phyloP scores from a whole-genome alignment of 2,113 vertebrate species.

The Chiloscyllium plagiosum region DNA sequence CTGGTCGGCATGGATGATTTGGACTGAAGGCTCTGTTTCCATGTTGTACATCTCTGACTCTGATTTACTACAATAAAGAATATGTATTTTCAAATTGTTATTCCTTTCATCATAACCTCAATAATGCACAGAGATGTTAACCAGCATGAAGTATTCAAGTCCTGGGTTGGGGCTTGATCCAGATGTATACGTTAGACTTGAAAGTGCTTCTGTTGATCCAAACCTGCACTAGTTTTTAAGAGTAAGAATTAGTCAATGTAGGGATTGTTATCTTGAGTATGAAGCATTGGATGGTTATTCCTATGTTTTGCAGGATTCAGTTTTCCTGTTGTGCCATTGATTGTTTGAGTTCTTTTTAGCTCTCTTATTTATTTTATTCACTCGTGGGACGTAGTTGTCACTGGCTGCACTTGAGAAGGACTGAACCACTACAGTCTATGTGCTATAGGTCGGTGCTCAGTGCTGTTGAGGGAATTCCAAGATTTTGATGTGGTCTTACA shows the following conservation, averaged over 20 bases:
- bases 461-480: too few species aligned
- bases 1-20: too few species aligned
- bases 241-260: not conserved
- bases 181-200: not conserved
- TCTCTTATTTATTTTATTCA: not conserved
- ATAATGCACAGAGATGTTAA: not conserved
- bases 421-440: too few species aligned
- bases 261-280: not conserved
- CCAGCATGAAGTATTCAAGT: not conserved
- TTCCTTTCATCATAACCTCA: not conserved
- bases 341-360: not conserved
- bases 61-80: too few species aligned
- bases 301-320: not conserved
- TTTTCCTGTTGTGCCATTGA: not conserved
- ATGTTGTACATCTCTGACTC: too few species aligned
- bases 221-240: not conserved
- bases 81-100: not conserved
- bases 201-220: not conserved
- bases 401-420: too few species aligned
- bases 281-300: not conserved
- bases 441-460: too few species aligned
- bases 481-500: too few species aligned
- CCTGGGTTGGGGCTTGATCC: not conserved
- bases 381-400: too few species aligned
- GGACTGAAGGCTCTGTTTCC: too few species aligned